phyloP scores from a whole-genome alignment of 2,888 invertebrate genomes.

The Pterostichus niger region DNA sequence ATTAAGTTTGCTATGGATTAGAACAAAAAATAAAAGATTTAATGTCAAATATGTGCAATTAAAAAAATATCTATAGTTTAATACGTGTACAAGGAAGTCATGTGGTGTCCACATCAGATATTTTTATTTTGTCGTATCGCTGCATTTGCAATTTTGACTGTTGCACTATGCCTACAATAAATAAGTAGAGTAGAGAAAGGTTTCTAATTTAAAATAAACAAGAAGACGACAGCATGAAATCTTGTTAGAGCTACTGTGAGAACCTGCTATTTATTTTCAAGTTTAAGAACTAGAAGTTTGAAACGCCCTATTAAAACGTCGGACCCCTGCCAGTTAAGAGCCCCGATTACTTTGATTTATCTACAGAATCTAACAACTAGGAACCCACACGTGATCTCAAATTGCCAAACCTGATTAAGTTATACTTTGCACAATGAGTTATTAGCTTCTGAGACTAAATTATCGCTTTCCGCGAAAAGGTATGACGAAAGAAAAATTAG shows the following conservation, averaged over 20 bases:
- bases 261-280: not conserved
- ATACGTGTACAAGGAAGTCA: too few relatives aligned
- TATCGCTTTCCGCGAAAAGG: conserved; percentile 40
- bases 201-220: not conserved
- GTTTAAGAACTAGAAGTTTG: conserved; percentile 2
- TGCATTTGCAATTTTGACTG: too few relatives aligned
- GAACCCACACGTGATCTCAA: conserved; percentile 37
- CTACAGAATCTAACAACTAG: conserved; percentile 18
- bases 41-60: too few relatives aligned
- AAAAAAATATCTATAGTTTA: too few relatives aligned
- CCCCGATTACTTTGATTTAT: conserved; percentile 39
- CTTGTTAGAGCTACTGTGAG: not conserved
- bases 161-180: too few relatives aligned
- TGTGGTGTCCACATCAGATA: too few relatives aligned
- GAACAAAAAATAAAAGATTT: too few relatives aligned
- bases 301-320: conserved; percentile 2
- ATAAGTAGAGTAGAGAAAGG: not conserved
- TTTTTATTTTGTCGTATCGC: too few relatives aligned
- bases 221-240: not conserved
- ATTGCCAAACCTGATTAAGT: conserved; percentile 53
- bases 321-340: conserved; percentile 42
- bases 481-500: conserved; percentile 44
- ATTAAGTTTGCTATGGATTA: too few relatives aligned
- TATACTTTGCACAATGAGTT: conserved; percentile 37
- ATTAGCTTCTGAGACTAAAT: conserved; percentile 32